phyloP scores from a whole-genome alignment of 2,888 invertebrate species.

The Omphaloscelis lunosa region DNA sequence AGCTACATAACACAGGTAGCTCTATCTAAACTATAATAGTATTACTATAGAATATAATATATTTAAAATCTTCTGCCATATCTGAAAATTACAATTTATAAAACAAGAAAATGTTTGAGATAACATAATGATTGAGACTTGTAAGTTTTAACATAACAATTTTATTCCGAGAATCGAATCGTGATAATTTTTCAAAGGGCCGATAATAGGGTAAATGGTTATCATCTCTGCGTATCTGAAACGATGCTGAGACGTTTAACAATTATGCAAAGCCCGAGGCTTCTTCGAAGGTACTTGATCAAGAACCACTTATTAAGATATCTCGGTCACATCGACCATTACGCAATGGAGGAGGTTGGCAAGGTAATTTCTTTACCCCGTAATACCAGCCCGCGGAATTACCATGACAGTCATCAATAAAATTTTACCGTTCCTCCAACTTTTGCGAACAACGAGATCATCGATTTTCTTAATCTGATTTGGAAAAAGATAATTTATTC shows the following conservation, averaged over 20 bases:
- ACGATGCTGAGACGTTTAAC: slow-evolving; percentile 76
- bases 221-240: slow-evolving; percentile 66
- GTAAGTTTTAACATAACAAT: slow-evolving; percentile 60
- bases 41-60: slow-evolving; percentile 30
- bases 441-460: slow-evolving; percentile 80
- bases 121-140: slow-evolving; percentile 57
- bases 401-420: slow-evolving; percentile 85
- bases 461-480: slow-evolving; percentile 80
- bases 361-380: slow-evolving; percentile 78
- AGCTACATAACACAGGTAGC: slow-evolving; percentile 50
- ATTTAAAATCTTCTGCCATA: slow-evolving; percentile 35
- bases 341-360: slow-evolving; percentile 77
- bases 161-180: slow-evolving; percentile 61
- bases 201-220: slow-evolving; percentile 67
- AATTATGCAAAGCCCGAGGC: slow-evolving; percentile 85
- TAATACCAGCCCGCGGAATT: slow-evolving; percentile 76
- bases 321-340: slow-evolving; percentile 87
- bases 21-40: too few species aligned
- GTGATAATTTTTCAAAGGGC: slow-evolving; percentile 61
- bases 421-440: slow-evolving; percentile 81
- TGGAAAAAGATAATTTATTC: slow-evolving; percentile 56
- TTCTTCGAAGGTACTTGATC: slow-evolving; percentile 83
- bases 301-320: slow-evolving; percentile 89
- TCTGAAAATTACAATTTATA: slow-evolving; percentile 33
- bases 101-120: slow-evolving; percentile 55